A percentile compares a stretch with the other conserved stretches of the same genome.
phyloP scores from a whole-genome alignment of 2,797 vertebrate species.

The Acipenser ruthenus region DNA sequence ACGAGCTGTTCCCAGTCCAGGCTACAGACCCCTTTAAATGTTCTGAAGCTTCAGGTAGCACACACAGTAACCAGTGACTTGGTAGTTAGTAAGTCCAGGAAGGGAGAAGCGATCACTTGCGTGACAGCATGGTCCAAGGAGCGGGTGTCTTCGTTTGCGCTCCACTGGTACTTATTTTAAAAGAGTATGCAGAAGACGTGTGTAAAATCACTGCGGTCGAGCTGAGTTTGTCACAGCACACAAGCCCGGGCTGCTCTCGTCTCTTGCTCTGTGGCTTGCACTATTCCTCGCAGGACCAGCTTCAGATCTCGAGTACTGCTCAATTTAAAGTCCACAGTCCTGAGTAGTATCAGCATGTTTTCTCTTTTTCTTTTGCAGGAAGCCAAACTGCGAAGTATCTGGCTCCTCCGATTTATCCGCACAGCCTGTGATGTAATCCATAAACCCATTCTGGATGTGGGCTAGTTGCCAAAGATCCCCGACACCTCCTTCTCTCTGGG shows the following conservation, averaged over 20 bases:
- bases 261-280: neutral
- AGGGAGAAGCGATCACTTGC: neutral
- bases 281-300: conserved; percentile 15
- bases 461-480: conserved; percentile 50
- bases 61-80: conserved; percentile 20
- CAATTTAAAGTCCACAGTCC: conserved; percentile 23
- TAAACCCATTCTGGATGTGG: conserved; percentile 44
- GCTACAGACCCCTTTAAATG: conserved; percentile 11
- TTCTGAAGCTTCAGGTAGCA: conserved; percentile 16
- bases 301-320: conserved; percentile 26
- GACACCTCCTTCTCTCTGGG: conserved; percentile 49
- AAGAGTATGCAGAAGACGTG: too few relatives aligned
- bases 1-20: conserved; percentile 10
- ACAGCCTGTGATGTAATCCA: conserved; percentile 60
- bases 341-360: conserved; percentile 37
- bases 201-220: too few relatives aligned
- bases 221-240: conserved; percentile 29
- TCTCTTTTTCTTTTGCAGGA: conserved; percentile 28
- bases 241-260: conserved; percentile 28
- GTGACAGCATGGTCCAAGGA: conserved; percentile 4
- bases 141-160: neutral
- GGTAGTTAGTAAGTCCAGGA: conserved; percentile 5
- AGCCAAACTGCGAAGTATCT: conserved; percentile 36
- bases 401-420: conserved; percentile 53
- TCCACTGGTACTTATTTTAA: too few relatives aligned